phyloP scores from a whole-genome alignment of 1,140 invertebrate species.

The Cherax destructor region DNA sequence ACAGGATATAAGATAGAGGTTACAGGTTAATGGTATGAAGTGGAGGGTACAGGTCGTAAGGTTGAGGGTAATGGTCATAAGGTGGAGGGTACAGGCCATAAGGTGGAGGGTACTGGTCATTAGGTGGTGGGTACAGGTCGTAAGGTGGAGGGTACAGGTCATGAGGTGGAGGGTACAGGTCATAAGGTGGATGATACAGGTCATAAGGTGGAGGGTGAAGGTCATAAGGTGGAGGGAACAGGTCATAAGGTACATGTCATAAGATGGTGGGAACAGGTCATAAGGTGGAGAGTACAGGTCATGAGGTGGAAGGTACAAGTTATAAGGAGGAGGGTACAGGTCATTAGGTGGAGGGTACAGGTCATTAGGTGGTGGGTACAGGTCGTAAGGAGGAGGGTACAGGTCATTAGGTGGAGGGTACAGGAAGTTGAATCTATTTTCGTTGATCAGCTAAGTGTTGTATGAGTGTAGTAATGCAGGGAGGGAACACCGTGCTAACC shows the following conservation, averaged over 20 bases:
- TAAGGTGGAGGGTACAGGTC: neutral
- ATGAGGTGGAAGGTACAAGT: neutral
- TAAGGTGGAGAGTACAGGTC: neutral
- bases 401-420: too few species aligned
- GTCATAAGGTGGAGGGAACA: too few species aligned
- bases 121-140: too few species aligned
- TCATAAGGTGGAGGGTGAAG: too few species aligned
- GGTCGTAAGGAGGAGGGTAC: neutral
- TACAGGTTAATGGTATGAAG: neutral
- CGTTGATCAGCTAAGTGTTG: neutral
- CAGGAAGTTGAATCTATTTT: neutral
- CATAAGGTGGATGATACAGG: too few species aligned
- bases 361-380: neutral
- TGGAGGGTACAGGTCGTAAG: neutral
- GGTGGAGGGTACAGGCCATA: too few species aligned
- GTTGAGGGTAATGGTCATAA: neutral
- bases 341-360: neutral
- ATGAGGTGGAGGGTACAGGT: too few species aligned
- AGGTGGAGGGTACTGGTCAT: neutral
- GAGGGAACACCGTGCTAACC: neutral
- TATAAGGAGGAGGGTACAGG: neutral
- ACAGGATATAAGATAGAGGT: neutral
- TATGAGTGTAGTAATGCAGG: neutral
- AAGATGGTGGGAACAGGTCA: too few species aligned
- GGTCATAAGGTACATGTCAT: neutral